These are phyloP conservation scores for Sinocyclocheilus rhinocerous DNA, from an alignment of 2,113 vertebrate genomes.

Conservation along the genomic window DNA sequence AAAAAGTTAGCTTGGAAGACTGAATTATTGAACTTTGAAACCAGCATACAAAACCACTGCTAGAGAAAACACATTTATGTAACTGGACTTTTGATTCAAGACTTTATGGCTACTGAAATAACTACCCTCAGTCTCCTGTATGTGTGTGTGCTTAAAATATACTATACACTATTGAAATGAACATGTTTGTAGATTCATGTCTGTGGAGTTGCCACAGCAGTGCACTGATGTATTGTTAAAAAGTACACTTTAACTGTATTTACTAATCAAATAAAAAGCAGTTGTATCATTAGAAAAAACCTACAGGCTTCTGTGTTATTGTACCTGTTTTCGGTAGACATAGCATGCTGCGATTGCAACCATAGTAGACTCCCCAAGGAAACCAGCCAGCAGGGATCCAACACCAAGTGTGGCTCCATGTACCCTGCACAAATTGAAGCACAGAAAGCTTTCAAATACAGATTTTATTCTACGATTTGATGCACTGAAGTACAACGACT, in stretches of 20 bases:
- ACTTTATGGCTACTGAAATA: not conserved
- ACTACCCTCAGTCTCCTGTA: not conserved
- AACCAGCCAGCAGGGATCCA: slow-evolving; percentile 87
- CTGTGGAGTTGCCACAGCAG: not conserved
- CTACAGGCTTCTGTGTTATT: slow-evolving; percentile 1
- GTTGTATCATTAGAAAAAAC: not conserved
- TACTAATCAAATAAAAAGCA: not conserved
- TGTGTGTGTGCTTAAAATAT: not conserved
- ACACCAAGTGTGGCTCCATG: slow-evolving; percentile 89
- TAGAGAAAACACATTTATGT: not conserved
- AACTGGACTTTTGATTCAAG: not conserved
- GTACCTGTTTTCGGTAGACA: slow-evolving; percentile 87
- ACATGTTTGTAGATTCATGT: not conserved
- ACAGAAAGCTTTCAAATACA: not conserved
- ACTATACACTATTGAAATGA: not conserved
- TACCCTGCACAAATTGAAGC: slow-evolving; percentile 71
- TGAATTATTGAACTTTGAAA: not conserved
- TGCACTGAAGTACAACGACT: not conserved
- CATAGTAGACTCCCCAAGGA: slow-evolving; percentile 89
- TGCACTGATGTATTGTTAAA: too few relatives aligned
- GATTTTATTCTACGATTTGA: not conserved
- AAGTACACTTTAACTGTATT: not conserved
- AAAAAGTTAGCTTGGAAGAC: not conserved
- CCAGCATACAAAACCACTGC: not conserved
- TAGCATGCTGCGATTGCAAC: slow-evolving; percentile 88